A percentile compares a stretch with the other conserved stretches of the same genome.
Conservation (phyloP, 2,888 invertebrate genomes). For the Atherix ibis region DNA sequence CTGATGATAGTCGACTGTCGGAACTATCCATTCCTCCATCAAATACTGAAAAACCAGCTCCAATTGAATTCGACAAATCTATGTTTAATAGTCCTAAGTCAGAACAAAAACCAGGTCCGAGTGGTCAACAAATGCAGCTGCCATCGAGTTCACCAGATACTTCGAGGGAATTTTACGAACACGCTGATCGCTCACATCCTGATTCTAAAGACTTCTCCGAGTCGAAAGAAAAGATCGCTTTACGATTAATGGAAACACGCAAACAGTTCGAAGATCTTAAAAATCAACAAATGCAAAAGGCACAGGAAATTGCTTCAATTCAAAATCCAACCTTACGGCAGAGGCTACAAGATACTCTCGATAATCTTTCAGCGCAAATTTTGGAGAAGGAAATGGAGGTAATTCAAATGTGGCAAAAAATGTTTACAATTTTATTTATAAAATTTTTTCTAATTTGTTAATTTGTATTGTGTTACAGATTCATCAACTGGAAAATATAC, state of each 20-base stretch:
- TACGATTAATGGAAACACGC: constrained; percentile 53
- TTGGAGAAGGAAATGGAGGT: constrained; percentile 59
- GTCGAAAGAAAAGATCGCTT: constrained; percentile 37
- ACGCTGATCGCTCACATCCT: constrained; percentile 20
- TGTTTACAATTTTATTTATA: background rate
- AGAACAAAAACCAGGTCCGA: background rate
- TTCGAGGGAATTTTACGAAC: constrained; percentile 19
- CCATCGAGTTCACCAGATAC: constrained; percentile 4
- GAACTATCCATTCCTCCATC: constrained; percentile 37
- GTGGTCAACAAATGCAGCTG: no score
- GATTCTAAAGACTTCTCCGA: constrained; percentile 23
- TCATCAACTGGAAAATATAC: constrained; percentile 11
- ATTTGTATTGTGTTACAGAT: constrained; percentile 9
- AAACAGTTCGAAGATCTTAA: constrained; percentile 61
- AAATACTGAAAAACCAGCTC: constrained; percentile 18
- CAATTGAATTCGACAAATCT: constrained; percentile 27
- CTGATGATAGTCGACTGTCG: constrained; percentile 55
- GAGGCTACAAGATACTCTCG: constrained; percentile 66
- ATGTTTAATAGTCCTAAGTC: constrained; percentile 24
- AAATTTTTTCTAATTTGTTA: constrained; percentile 1
- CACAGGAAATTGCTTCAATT: constrained; percentile 67
- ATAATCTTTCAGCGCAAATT: constrained; percentile 63
- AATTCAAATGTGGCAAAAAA: no score
- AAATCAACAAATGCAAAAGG: constrained; percentile 58
- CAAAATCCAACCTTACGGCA: constrained; percentile 71